These are phyloP conservation scores for Mesocentrotus franciscanus DNA, from an alignment of 53 echinoderm and acorn worm genomes.

Conservation along the genomic window DNA sequence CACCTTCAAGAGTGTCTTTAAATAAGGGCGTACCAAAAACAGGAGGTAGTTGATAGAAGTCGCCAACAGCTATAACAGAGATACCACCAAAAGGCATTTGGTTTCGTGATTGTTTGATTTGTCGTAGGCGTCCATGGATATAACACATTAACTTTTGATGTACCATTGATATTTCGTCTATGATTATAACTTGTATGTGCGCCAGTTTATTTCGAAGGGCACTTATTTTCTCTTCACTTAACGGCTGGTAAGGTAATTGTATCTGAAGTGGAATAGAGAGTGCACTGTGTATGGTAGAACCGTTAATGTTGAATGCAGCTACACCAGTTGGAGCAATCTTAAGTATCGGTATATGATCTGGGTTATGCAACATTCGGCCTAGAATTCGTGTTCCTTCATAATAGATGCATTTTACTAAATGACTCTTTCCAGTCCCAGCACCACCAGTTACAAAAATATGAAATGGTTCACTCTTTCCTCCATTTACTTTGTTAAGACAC, in stretches of 20 bases:
- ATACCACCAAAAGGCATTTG: slow-evolving; percentile 72
- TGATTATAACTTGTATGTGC: slow-evolving; percentile 78
- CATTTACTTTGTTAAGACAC: slow-evolving; percentile 73
- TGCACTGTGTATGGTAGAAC: slow-evolving; percentile 67
- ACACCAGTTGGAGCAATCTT: slow-evolving; percentile 70
- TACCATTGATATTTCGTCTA: slow-evolving; percentile 88
- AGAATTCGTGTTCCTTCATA: slow-evolving; percentile 77
- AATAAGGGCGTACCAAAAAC: slow-evolving; percentile 68
- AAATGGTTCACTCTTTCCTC: slow-evolving; percentile 71
- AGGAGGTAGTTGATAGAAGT: slow-evolving; percentile 76
- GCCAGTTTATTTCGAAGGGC: slow-evolving; percentile 62
- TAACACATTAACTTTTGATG: slow-evolving; percentile 71
- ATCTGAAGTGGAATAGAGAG: slow-evolving; percentile 54
- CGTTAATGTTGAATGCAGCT: slow-evolving; percentile 72
- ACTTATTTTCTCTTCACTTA: slow-evolving; percentile 74
- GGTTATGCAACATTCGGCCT: slow-evolving; percentile 62
- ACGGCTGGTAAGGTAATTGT: slow-evolving; percentile 66
- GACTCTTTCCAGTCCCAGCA: slow-evolving; percentile 78
- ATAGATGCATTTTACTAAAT: slow-evolving; percentile 73
- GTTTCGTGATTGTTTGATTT: slow-evolving; percentile 70
- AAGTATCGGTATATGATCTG: slow-evolving; percentile 69
- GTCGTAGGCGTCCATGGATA: slow-evolving; percentile 75
- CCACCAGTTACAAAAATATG: slow-evolving; percentile 74
- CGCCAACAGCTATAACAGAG: slow-evolving; percentile 79
- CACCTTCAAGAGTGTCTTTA: slow-evolving; percentile 44